phyloP scores from a whole-genome alignment of 2,797 vertebrate genomes.

The Macropus fuliginosus region DNA sequence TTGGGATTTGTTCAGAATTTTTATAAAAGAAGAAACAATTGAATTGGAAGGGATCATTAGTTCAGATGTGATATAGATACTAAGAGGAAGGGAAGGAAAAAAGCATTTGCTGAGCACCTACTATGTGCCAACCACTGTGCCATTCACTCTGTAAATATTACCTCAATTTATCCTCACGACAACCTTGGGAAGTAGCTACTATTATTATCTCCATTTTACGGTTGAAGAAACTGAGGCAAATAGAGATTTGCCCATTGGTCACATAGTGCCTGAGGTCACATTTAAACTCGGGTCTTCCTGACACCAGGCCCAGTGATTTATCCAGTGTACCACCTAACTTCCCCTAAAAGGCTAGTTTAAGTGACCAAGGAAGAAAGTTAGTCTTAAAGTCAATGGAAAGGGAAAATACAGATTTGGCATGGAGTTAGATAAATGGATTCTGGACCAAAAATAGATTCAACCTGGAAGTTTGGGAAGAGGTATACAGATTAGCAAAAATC shows the following conservation, averaged over 20 bases:
- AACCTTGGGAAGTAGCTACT: neutral
- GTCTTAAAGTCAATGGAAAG: neutral
- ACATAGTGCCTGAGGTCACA: neutral
- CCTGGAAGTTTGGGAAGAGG: neutral
- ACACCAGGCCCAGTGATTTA: neutral
- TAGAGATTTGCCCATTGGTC: neutral
- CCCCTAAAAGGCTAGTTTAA: neutral
- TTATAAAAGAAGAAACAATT: neutral
- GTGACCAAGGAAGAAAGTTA: neutral
- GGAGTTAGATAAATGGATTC: neutral
- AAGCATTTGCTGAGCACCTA: neutral
- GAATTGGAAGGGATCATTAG: neutral
- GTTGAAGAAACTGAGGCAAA: neutral
- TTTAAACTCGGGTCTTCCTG: neutral
- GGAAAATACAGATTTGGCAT: neutral
- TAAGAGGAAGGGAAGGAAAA: neutral
- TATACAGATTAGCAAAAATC: neutral
- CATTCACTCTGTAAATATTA: neutral
- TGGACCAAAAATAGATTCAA: neutral
- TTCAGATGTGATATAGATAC: neutral
- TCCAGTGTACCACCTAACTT: neutral
- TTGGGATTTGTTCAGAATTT: neutral
- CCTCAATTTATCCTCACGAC: neutral
- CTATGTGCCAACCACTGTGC: neutral
- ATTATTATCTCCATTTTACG: neutral